phyloP scores from a whole-genome alignment of 2,888 invertebrate genomes.

The Patella pellucida region DNA sequence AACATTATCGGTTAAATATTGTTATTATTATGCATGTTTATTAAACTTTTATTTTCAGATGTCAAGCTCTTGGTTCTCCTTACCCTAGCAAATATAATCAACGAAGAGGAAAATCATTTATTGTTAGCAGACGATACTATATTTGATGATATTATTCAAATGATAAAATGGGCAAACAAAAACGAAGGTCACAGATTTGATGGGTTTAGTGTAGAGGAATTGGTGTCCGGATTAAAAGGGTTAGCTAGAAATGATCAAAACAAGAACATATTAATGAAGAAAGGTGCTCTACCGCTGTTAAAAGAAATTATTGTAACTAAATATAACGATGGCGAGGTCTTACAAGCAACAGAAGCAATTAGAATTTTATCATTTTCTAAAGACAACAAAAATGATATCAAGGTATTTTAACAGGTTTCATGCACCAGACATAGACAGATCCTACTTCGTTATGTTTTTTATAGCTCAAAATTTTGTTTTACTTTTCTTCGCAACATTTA shows the following conservation, averaged over 20 bases:
- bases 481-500: too few species aligned
- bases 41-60: slow-evolving; percentile 37
- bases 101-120: slow-evolving; percentile 48
- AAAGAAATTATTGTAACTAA: slow-evolving; percentile 35
- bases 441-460: too few species aligned
- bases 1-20: not conserved
- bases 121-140: slow-evolving; percentile 46
- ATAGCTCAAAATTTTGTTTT: too few species aligned
- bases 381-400: slow-evolving; percentile 46
- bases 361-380: slow-evolving; percentile 53
- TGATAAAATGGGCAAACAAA: slow-evolving; percentile 39
- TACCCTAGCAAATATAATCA: slow-evolving; percentile 52
- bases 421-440: too few species aligned
- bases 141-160: slow-evolving; percentile 47
- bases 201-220: slow-evolving; percentile 53
- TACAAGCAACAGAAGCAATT: slow-evolving; percentile 40
- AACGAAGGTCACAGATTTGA: slow-evolving; percentile 38
- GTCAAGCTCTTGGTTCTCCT: slow-evolving; percentile 52
- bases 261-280: slow-evolving; percentile 48
- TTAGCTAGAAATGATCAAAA: slow-evolving; percentile 55
- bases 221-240: slow-evolving; percentile 49
- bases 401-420: slow-evolving; percentile 32
- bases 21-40: slow-evolving; percentile 10
- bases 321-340: slow-evolving; percentile 37
- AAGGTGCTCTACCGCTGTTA: slow-evolving; percentile 35